phyloP scores from a whole-genome alignment of 2,888 invertebrate species.

The Lycocerus yunnanus region DNA sequence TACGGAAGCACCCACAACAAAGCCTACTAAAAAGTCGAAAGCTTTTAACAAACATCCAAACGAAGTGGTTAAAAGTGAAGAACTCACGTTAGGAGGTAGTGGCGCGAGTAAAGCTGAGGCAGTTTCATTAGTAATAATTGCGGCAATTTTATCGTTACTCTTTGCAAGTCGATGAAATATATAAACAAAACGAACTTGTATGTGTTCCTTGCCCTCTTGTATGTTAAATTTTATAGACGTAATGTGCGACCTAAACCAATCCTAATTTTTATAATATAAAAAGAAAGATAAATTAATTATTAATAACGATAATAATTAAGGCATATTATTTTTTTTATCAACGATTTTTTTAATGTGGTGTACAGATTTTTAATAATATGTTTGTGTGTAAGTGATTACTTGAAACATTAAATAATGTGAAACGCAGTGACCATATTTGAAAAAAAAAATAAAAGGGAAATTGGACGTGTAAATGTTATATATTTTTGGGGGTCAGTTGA shows the following conservation, averaged over 20 bases:
- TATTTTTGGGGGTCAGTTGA: slow-evolving; percentile 52
- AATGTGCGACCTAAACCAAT: slow-evolving; percentile 34
- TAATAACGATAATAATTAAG: slow-evolving; percentile 35
- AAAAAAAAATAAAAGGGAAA: slow-evolving; percentile 28
- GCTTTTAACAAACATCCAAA: slow-evolving; percentile 81
- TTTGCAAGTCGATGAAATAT: slow-evolving; percentile 50
- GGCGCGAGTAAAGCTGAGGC: slow-evolving; percentile 21
- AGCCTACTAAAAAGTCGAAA: slow-evolving; percentile 63
- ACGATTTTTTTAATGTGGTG: slow-evolving; percentile 48
- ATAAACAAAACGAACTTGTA: slow-evolving; percentile 18
- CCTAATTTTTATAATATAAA: slow-evolving; percentile 44
- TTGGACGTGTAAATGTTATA: slow-evolving; percentile 54
- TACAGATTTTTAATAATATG: slow-evolving; percentile 49
- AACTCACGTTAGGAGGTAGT: slow-evolving; percentile 74
- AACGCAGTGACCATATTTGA: slow-evolving; percentile 48
- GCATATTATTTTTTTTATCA: slow-evolving; percentile 45
- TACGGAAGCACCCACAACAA: slow-evolving; percentile 51
- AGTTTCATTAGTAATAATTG: slow-evolving; percentile 40
- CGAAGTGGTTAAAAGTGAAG: slow-evolving; percentile 92
- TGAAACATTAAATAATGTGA: slow-evolving; percentile 36
- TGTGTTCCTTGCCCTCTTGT: slow-evolving; percentile 28
- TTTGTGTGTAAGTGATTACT: slow-evolving; percentile 43
- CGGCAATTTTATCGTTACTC: slow-evolving; percentile 41
- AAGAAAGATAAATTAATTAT: slow-evolving; percentile 40
- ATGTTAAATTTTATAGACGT: slow-evolving; percentile 29